Evolutionary conservation across 2,888 invertebrate species (phyloP).

Genomic region (Psylliodes chrysocephalus): DNA sequence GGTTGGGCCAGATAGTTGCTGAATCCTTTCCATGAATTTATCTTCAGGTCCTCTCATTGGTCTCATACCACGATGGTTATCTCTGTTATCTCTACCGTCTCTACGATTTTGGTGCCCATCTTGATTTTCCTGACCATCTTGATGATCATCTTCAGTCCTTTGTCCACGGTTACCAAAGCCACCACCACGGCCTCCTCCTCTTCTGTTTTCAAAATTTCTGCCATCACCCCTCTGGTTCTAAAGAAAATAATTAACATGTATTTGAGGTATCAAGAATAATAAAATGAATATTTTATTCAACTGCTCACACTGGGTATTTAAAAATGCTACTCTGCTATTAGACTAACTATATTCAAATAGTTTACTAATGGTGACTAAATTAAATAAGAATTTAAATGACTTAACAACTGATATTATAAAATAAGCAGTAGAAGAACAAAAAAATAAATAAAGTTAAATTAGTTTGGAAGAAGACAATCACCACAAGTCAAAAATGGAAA

Average conservation of each 20-base stretch:
- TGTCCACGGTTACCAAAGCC: slow-evolving; percentile 6
- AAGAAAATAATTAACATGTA: not conserved
- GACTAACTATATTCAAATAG: too few species aligned
- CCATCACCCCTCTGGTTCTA: slow-evolving; percentile 23
- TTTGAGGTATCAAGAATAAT: not conserved
- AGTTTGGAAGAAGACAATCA: too few species aligned
- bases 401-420: too few species aligned
- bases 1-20: slow-evolving; percentile 72
- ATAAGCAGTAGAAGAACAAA: too few species aligned
- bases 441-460: too few species aligned
- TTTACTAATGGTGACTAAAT: too few species aligned
- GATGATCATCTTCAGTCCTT: not conserved
- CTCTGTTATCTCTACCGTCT: slow-evolving; percentile 10
- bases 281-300: not conserved
- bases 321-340: not conserved
- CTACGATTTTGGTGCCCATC: slow-evolving; percentile 12
- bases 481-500: too few species aligned
- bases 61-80: slow-evolving; percentile 30
- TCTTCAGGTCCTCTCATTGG: slow-evolving; percentile 46
- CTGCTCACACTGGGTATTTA: not conserved
- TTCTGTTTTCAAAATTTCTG: slow-evolving; percentile 26
- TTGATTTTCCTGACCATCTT: slow-evolving; percentile 11
- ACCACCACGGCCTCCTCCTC: slow-evolving; percentile 23
- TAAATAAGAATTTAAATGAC: too few species aligned
- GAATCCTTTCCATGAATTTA: slow-evolving; percentile 56